Evolutionary conservation across 2,888 invertebrate genomes (phyloP), one percentile per base, ranked within the genome.

Genomic region (Xylota segnis): DNA sequence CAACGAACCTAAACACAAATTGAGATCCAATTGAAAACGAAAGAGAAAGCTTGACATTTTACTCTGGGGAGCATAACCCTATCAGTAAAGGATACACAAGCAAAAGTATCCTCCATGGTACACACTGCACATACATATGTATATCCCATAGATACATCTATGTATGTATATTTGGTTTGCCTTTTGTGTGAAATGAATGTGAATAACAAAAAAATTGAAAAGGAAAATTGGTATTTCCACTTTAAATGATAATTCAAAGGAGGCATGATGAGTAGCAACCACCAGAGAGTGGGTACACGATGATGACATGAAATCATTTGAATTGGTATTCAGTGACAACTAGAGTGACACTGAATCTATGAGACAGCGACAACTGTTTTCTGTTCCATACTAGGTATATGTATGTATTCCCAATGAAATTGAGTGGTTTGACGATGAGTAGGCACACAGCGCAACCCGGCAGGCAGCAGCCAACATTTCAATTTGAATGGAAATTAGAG

Each of bases 211-310:
- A 23, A 56, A 56, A 56, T 56, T 34, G 56, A 10, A 37, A 43
- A 68, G 71, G 68, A 74, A 78, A 78, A 83, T 83, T 83, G 74
- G 83, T 78, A 74, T 78, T 83, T 83, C 79, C 83, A 83, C 83
- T 83, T 68, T 78, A 83, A 83, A 83, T 83, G 83, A 83, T 83
- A 83, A 78, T 83, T 83, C 78, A 56, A 47, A 40, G 52, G 47
- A 56, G 16, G 29, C 14, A 47, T 29, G 23, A 56, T 29, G 18
- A 56, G 27, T 52, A 50, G 18, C 34, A 50, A 52, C n/a, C 23
- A 40, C 56, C 1, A 5, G 40, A n/a, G 29, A 50, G 61, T 68
- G 40, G 14, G 71, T 14, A 32, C 76, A 40, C 61, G 71, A 66
- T 83, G 65, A 77, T 83, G 83, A 72, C 65, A 76, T 71, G 71